A percentile compares a stretch with the other conserved stretches of the same genome.
Conservation (phyloP, 2,113 vertebrate species). For the mouse (Mus musculus) region GRCm39 chr12:103570501-103571000, state of each 20-base stretch:
- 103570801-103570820: not conserved
- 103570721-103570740: not conserved
- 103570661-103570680: not conserved
- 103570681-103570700: not conserved
- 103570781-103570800: not conserved
- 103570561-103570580: not conserved
- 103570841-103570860: not conserved
- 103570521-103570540: not conserved
- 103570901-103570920: not conserved
- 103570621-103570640: not conserved
- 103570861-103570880: not conserved
- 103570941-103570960: not conserved
- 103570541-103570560: not conserved
- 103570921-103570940: not conserved
- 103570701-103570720: not conserved
- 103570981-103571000: not conserved
- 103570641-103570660: no score
- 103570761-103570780: not conserved
- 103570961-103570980: no score
- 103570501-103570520: not conserved
- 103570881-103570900: not conserved
- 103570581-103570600: not conserved
- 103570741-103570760: not conserved
- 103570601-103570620: not conserved
- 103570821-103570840: not conserved